Conservation (phyloP, 2,888 invertebrate genomes). For the Synergus itoensis region DNA sequence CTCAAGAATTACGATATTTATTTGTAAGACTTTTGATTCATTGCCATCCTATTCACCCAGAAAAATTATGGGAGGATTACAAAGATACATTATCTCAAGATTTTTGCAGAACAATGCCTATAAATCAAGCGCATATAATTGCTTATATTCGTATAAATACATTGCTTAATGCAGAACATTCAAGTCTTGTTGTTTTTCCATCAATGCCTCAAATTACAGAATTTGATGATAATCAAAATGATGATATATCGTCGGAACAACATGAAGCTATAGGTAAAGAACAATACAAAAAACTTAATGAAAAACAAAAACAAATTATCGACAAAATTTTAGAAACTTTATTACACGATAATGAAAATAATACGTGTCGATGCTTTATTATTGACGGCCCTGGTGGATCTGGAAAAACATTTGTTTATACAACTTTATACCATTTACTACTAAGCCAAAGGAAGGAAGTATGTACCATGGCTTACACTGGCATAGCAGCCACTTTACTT, state of each 20-base stretch:
- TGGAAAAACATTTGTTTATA: slow-evolving; percentile 40
- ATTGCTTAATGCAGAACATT: too few relatives aligned
- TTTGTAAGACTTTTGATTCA: slow-evolving; percentile 62
- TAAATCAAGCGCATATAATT: background rate
- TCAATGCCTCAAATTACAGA: background rate
- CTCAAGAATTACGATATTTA: slow-evolving; percentile 61
- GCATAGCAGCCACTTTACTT: slow-evolving; percentile 71
- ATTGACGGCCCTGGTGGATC: slow-evolving; percentile 49
- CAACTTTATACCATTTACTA: slow-evolving; percentile 47
- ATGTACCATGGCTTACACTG: slow-evolving; percentile 66
- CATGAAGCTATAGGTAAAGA: background rate
- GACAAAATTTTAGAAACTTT: too few relatives aligned
- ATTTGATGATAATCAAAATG: too few relatives aligned
- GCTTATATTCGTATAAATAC: too few relatives aligned
- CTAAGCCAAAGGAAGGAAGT: slow-evolving; percentile 43
- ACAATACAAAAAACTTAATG: slow-evolving; percentile 43
- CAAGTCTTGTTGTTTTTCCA: too few relatives aligned
- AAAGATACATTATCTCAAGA: slow-evolving; percentile 57
- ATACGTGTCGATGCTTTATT: too few relatives aligned
- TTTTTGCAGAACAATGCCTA: background rate
- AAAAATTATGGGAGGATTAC: slow-evolving; percentile 54
- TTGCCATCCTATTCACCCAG: slow-evolving; percentile 52
- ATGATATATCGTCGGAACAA: too few relatives aligned
- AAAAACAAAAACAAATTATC: slow-evolving; percentile 53
- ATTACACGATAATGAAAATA: too few relatives aligned